Percentiles rank a stretch among this genome's conserved stretches.
These are phyloP conservation scores for Poecilia velifera DNA, from an alignment of 2,797 vertebrate species.

Conservation along the genomic window DNA sequence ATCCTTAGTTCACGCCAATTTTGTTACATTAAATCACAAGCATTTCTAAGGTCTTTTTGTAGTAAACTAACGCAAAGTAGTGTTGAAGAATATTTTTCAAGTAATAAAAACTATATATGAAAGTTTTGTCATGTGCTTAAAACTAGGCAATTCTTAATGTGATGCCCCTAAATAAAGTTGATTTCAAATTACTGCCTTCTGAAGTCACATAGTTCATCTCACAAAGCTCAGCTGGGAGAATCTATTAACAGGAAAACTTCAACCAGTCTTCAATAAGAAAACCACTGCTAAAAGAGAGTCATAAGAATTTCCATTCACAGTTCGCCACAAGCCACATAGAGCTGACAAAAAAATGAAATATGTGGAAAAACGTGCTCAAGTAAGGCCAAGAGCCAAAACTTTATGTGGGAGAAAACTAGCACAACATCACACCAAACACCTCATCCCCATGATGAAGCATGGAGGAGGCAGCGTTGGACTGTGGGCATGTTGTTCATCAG, in stretches of 20 bases:
- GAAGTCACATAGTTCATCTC: background rate
- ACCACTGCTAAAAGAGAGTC: background rate
- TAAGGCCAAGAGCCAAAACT: background rate
- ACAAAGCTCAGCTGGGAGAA: background rate
- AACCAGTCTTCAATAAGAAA: background rate
- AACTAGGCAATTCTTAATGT: background rate
- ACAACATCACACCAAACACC: background rate
- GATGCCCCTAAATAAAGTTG: background rate
- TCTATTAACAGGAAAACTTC: background rate
- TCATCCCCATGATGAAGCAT: background rate
- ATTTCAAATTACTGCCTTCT: background rate
- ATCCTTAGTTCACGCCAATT: background rate
- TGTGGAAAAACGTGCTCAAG: background rate
- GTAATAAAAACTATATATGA: background rate
- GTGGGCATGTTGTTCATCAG: background rate
- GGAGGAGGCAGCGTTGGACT: background rate
- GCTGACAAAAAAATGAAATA: background rate
- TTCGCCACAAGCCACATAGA: background rate
- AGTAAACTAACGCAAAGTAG: background rate
- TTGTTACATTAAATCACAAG: background rate
- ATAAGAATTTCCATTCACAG: background rate
- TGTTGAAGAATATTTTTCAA: background rate
- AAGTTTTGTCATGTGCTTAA: background rate
- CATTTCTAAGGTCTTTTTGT: background rate
- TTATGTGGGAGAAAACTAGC: background rate